Conservation (phyloP, 2,888 invertebrate genomes). For the Oligia strigilis region DNA sequence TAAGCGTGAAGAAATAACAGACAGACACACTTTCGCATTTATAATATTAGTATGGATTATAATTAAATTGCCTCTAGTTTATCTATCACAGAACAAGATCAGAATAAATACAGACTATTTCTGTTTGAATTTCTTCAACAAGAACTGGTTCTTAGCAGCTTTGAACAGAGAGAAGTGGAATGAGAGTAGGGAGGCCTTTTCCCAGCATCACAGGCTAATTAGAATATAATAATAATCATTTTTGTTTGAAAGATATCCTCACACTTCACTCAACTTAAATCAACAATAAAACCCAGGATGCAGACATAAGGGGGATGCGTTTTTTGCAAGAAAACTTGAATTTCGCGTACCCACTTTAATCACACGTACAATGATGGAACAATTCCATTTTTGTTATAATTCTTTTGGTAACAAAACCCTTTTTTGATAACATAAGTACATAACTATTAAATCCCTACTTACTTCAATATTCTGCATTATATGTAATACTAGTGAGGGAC, state of each 20-base stretch:
- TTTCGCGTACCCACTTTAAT: neutral
- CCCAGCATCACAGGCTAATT: too few species aligned
- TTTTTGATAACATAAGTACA: neutral
- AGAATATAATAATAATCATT: too few species aligned
- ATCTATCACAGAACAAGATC: too few species aligned
- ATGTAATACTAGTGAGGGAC: neutral
- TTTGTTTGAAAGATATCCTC: neutral
- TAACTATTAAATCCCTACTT: neutral
- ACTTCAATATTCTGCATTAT: neutral
- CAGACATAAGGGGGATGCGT: neutral
- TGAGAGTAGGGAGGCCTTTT: too few species aligned
- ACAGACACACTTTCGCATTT: too few species aligned
- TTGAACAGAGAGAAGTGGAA: too few species aligned
- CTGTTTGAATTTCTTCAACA: too few species aligned
- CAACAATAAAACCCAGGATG: neutral
- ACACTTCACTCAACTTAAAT: neutral
- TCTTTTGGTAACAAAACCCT: neutral
- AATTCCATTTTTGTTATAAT: neutral
- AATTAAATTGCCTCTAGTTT: neutral
- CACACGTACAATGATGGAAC: neutral
- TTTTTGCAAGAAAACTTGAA: too few species aligned
- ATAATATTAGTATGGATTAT: neutral
- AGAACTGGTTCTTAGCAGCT: too few species aligned
- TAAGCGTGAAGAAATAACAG: too few species aligned
- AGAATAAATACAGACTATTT: neutral